A percentile compares a stretch with the other conserved stretches of the same genome.
Evolutionary conservation across 2,797 vertebrate species (phyloP).

Genomic region (Orestias chungarensis): DNA sequence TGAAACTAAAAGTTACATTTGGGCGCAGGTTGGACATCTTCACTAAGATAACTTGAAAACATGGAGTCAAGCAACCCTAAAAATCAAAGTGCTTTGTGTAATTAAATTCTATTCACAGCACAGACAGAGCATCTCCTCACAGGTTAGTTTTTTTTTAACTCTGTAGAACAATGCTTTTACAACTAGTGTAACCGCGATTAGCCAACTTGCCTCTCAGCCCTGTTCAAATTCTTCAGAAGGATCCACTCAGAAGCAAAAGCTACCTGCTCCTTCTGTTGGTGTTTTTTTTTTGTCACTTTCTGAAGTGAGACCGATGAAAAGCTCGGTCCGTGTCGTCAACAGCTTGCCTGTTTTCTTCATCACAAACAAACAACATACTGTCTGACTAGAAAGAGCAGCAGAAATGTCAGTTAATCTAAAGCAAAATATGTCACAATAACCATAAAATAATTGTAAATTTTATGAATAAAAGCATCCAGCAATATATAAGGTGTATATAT

Average conservation of each 20-base stretch:
- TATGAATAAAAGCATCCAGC: not conserved
- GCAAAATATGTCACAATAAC: not conserved
- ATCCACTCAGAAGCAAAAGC: slow-evolving; percentile 38
- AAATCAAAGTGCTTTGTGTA: slow-evolving; percentile 53
- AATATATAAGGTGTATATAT: not conserved
- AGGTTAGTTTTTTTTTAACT: slow-evolving; percentile 17
- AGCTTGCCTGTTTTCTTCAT: slow-evolving; percentile 18
- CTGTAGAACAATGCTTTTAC: slow-evolving; percentile 29
- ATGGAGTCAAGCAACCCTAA: slow-evolving; percentile 37
- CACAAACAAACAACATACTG: slow-evolving; percentile 7
- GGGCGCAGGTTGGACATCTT: slow-evolving; percentile 11
- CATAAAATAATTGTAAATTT: not conserved
- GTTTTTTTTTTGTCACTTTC: slow-evolving; percentile 37
- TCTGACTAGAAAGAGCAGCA: not conserved
- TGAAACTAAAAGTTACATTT: not conserved
- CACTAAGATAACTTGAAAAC: slow-evolving; percentile 30
- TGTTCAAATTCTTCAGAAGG: slow-evolving; percentile 1
- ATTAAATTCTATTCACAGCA: slow-evolving; percentile 37
- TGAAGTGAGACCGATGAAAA: slow-evolving; percentile 51
- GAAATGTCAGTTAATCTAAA: not conserved
- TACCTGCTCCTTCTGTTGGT: slow-evolving; percentile 29
- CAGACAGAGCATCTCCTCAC: slow-evolving; percentile 51
- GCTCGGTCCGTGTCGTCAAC: slow-evolving; percentile 65
- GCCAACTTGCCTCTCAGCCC: slow-evolving; percentile 21
- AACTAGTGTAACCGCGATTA: slow-evolving; percentile 33